Conservation (phyloP, 2,113 vertebrate species). For the Proteles cristata region DNA sequence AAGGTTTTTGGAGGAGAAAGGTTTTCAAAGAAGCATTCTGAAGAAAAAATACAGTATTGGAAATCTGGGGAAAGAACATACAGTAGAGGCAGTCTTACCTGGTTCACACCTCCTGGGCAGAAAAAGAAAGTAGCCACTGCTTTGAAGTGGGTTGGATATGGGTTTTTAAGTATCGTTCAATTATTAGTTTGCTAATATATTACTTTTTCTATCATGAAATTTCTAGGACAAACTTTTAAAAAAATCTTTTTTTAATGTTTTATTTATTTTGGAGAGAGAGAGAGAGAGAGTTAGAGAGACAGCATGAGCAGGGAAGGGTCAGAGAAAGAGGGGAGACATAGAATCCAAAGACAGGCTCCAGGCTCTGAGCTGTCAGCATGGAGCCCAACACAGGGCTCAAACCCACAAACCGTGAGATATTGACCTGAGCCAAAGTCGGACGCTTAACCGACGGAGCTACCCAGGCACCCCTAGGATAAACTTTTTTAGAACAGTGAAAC, state of each 20-base stretch:
- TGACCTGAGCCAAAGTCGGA: too few relatives aligned
- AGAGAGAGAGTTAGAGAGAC: too few relatives aligned
- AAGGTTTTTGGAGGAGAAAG: background rate
- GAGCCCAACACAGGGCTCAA: too few relatives aligned
- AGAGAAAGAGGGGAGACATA: too few relatives aligned
- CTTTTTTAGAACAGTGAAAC: background rate
- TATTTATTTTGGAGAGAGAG: too few relatives aligned
- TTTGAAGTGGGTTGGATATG: background rate
- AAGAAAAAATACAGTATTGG: background rate
- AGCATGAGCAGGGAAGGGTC: too few relatives aligned
- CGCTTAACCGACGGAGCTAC: too few relatives aligned
- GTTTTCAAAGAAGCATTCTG: background rate
- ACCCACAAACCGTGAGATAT: too few relatives aligned
- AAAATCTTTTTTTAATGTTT: too few relatives aligned
- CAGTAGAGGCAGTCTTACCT: background rate
- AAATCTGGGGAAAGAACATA: background rate
- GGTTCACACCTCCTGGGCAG: background rate
- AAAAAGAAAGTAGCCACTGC: background rate
- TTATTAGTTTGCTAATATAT: slow-evolving; percentile 25
- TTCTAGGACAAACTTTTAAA: background rate
- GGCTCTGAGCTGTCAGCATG: too few relatives aligned
- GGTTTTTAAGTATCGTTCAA: background rate
- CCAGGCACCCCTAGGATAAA: background rate
- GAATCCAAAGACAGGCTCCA: too few relatives aligned
- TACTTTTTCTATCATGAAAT: slow-evolving; percentile 28